Conservation (phyloP, 2,888 invertebrate genomes). For the Cantharis nigra region DNA sequence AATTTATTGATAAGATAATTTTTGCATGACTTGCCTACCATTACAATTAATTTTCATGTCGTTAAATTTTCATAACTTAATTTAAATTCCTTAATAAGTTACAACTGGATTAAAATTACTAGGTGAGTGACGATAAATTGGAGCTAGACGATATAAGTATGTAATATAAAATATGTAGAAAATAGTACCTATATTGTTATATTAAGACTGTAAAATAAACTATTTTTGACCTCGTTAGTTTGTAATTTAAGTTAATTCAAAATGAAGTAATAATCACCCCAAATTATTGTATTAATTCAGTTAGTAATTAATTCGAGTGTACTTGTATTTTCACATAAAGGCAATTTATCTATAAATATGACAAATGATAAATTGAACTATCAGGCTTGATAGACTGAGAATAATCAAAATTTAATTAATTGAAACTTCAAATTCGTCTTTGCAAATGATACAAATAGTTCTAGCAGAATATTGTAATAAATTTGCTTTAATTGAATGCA, state of each 20-base stretch:
- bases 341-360: not conserved
- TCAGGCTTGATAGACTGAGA: not conserved
- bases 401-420: conserved; percentile 7
- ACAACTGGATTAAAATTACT: too few relatives aligned
- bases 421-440: conserved; percentile 1
- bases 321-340: not conserved
- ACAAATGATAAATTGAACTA: not conserved
- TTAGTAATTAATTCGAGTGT: not conserved
- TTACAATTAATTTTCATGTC: too few relatives aligned
- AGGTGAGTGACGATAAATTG: too few relatives aligned
- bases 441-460: not conserved
- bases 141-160: too few relatives aligned
- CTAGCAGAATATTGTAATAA: not conserved
- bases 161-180: too few relatives aligned
- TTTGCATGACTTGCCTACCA: too few relatives aligned
- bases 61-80: too few relatives aligned
- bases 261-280: not conserved
- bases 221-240: too few relatives aligned
- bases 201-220: too few relatives aligned
- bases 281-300: not conserved
- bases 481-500: not conserved
- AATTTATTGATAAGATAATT: too few relatives aligned
- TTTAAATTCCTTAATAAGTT: too few relatives aligned
- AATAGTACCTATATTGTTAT: too few relatives aligned
- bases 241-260: not conserved